Evolutionary conservation across 2,797 vertebrate genomes (phyloP).

Genomic region (Enoplosus armatus): DNA sequence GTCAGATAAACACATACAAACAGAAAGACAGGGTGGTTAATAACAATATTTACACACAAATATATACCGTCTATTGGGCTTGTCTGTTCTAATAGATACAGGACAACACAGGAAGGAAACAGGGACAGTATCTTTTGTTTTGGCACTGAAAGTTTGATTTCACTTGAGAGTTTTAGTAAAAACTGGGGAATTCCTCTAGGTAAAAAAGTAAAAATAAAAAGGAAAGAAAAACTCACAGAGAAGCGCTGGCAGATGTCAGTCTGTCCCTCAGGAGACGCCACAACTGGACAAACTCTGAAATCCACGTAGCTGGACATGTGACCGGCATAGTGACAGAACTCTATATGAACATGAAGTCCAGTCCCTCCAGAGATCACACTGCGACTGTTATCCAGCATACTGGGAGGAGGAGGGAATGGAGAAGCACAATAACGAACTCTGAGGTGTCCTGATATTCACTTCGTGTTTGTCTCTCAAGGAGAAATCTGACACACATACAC

Average conservation of each 20-base stretch:
- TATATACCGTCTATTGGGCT: neutral
- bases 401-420: conserved; percentile 58
- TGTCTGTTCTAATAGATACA: neutral
- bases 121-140: rapidly evolving
- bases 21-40: neutral
- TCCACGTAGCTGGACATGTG: conserved; percentile 90
- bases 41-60: neutral
- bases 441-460: neutral
- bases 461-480: neutral
- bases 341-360: conserved; percentile 82
- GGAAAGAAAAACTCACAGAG: conserved; percentile 86
- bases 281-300: conserved; percentile 88
- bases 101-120: neutral
- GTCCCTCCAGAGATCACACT: conserved; percentile 72
- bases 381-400: conserved; percentile 92
- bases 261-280: conserved; percentile 61
- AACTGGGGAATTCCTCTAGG: neutral
- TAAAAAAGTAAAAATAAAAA: neutral
- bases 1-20: conserved; percentile 13
- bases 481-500: neutral
- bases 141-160: neutral
- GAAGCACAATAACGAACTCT: neutral
- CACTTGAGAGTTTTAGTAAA: neutral
- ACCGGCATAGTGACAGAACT: conserved; percentile 92
- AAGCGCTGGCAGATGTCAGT: conserved; percentile 90